Percentiles rank a stretch among this genome's conserved stretches.
phyloP scores from a whole-genome alignment of 2,888 invertebrate species.

The Amphipoea lucens region DNA sequence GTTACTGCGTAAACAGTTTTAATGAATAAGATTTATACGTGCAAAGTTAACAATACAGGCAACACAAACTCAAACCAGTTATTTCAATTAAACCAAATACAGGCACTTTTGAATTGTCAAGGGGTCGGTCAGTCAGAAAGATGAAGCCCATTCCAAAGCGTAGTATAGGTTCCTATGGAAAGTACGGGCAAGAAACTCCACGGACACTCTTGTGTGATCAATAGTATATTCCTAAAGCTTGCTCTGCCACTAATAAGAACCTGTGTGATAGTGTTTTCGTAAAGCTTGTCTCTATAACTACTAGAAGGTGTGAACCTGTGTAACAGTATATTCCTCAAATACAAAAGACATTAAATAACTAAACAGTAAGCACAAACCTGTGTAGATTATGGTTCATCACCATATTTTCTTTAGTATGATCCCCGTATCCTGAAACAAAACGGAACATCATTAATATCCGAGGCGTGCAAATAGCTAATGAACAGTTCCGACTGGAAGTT shows the following conservation, averaged over 20 bases:
- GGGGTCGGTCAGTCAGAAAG: neutral
- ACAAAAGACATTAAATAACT: neutral
- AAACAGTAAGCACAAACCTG: conserved; percentile 76
- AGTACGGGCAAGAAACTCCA: neutral
- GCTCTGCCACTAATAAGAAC: neutral
- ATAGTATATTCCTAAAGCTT: neutral
- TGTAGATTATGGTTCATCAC: conserved; percentile 88
- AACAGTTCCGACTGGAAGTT: conserved; percentile 9
- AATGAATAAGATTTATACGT: no score
- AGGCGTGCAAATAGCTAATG: conserved; percentile 12
- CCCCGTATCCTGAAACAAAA: conserved; percentile 86
- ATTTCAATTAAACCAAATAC: neutral
- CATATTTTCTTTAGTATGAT: conserved; percentile 88
- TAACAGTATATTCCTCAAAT: neutral
- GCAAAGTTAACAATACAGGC: neutral
- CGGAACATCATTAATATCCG: conserved; percentile 24
- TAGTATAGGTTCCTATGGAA: neutral
- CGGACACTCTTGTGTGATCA: neutral
- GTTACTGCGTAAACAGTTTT: neutral
- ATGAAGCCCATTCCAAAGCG: neutral
- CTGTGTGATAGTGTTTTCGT: neutral
- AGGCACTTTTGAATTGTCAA: neutral
- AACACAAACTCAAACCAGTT: neutral
- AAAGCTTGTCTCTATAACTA: neutral
- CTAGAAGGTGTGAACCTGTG: no score